These are phyloP conservation scores for Callionymus lyra DNA, from an alignment of 2,113 vertebrate species.

Conservation along the genomic window DNA sequence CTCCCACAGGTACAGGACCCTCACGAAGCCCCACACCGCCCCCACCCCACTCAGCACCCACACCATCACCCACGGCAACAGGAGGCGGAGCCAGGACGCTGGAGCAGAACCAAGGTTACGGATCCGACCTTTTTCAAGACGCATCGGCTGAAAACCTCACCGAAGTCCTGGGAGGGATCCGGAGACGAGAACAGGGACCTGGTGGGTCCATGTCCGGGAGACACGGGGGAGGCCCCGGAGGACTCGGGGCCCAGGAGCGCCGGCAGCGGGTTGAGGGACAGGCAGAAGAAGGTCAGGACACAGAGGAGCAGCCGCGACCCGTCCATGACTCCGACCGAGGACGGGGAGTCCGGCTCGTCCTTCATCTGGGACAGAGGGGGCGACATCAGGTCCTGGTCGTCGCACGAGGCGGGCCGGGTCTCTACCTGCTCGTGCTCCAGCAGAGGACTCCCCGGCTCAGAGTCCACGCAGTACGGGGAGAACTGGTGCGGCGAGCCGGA, in stretches of 20 bases:
- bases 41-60: conserved; percentile 91
- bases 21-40: conserved; percentile 86
- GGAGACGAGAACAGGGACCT: conserved; percentile 74
- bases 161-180: conserved; percentile 63
- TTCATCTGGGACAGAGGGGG: conserved; percentile 78
- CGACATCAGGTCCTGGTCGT: too few species aligned
- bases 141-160: conserved; percentile 42
- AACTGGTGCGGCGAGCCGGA: conserved; percentile 84
- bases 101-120: conserved; percentile 2
- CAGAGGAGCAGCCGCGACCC: conserved; percentile 94
- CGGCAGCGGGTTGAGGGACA: conserved; percentile 91
- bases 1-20: conserved; percentile 89
- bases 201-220: conserved; percentile 58
- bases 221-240: conserved; percentile 26
- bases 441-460: conserved; percentile 89
- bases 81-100: conserved; percentile 82
- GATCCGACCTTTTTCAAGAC: neutral
- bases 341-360: conserved; percentile 87
- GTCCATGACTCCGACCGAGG: conserved; percentile 92
- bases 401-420: neutral
- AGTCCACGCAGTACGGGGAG: conserved; percentile 92
- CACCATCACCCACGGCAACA: conserved; percentile 87
- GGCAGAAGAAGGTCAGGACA: conserved; percentile 88
- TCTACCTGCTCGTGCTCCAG: conserved; percentile 86
- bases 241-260: conserved; percentile 71